Conservation (phyloP, 2,113 vertebrate species). For the Protobothrops flavoviridis region DNA sequence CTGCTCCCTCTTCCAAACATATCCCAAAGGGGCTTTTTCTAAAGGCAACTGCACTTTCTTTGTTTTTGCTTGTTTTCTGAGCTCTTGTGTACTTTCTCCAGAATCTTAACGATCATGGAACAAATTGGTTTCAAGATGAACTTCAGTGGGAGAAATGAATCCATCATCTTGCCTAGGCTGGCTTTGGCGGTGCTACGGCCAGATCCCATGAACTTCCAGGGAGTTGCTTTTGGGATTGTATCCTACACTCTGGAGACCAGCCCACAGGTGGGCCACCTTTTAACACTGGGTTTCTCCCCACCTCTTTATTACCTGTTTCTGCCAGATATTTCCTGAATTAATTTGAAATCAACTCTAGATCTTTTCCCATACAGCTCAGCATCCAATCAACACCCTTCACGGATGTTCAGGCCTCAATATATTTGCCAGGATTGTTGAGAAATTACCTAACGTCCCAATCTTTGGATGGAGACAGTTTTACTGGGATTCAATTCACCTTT, state of each 20-base stretch:
- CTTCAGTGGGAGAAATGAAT: conserved; percentile 65
- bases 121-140: conserved; percentile 75
- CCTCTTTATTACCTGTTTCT: neutral
- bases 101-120: conserved; percentile 79
- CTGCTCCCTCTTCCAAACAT: too few species aligned
- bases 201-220: conserved; percentile 69
- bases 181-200: conserved; percentile 73
- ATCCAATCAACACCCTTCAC: conserved; percentile 63
- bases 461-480: conserved; percentile 28
- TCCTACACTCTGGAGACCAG: conserved; percentile 55
- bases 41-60: too few species aligned
- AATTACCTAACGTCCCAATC: conserved; percentile 30
- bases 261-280: conserved; percentile 73
- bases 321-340: neutral
- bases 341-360: neutral
- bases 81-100: conserved; percentile 51
- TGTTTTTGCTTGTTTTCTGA: neutral
- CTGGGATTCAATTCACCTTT: conserved; percentile 85
- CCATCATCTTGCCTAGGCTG: conserved; percentile 64
- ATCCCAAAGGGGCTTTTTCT: too few species aligned
- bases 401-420: conserved; percentile 70
- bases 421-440: conserved; percentile 74
- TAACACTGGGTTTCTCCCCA: neutral
- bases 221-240: conserved; percentile 77
- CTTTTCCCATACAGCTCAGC: conserved; percentile 68